These are phyloP conservation scores for Rhizomys pruinosus DNA, from an alignment of 2,113 vertebrate species.

Conservation along the genomic window DNA sequence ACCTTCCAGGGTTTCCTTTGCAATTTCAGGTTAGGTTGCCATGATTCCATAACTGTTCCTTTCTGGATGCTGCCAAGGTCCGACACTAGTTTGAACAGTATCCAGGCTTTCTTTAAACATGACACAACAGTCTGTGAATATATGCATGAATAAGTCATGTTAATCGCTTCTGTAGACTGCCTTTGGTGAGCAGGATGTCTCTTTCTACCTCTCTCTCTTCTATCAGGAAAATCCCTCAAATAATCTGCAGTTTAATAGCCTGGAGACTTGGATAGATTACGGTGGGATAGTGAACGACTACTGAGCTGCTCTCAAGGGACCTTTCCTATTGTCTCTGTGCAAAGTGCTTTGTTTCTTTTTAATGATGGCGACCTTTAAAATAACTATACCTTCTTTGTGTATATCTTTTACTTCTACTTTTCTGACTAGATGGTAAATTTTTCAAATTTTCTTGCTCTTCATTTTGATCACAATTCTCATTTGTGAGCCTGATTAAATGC, in stretches of 20 bases:
- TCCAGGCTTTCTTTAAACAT: background rate
- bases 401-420: background rate
- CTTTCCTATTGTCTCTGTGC: background rate
- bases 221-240: background rate
- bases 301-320: background rate
- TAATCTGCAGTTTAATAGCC: background rate
- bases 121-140: background rate
- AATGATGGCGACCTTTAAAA: background rate
- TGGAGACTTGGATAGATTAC: background rate
- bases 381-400: background rate
- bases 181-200: background rate
- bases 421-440: too few species aligned
- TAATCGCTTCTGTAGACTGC: background rate
- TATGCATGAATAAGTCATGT: background rate
- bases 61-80: background rate
- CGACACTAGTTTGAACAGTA: background rate
- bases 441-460: too few species aligned
- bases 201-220: background rate
- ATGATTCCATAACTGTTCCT: background rate
- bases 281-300: background rate
- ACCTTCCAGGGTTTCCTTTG: background rate
- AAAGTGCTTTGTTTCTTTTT: background rate
- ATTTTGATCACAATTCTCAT: too few species aligned
- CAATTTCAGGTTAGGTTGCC: background rate
- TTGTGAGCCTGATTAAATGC: too few species aligned